A percentile compares a stretch with the other conserved stretches of the same genome.
Conservation (phyloP, 2,888 invertebrate genomes). For the Nemotelus nigrinus region DNA sequence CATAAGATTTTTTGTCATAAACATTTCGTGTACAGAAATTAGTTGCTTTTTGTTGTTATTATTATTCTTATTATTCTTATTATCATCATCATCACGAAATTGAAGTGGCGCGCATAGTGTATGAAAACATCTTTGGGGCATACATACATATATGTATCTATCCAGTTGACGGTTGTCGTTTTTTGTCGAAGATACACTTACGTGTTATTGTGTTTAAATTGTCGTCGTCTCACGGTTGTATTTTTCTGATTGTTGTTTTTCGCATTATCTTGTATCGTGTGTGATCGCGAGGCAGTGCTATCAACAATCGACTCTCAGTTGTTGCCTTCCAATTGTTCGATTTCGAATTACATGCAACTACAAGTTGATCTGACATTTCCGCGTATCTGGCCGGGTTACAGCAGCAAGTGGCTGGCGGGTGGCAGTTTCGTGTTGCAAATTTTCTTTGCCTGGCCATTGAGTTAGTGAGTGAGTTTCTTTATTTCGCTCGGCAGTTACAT, state of each 20-base stretch:
- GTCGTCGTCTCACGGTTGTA: constrained; percentile 9
- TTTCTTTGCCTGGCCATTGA: background rate
- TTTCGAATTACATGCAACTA: constrained; percentile 26
- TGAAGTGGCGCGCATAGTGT: background rate
- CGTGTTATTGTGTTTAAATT: background rate
- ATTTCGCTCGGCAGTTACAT: constrained; percentile 18
- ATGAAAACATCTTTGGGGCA: background rate
- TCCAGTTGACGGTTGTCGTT: background rate
- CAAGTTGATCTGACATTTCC: constrained; percentile 37
- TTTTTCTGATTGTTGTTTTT: constrained; percentile 9
- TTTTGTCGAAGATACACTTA: constrained; percentile 24
- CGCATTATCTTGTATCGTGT: constrained; percentile 23
- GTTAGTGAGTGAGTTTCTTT: background rate
- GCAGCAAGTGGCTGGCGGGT: background rate
- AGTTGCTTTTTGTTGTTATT: constrained; percentile 16
- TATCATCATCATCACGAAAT: constrained; percentile 13
- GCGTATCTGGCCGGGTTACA: constrained; percentile 1
- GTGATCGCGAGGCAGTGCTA: constrained; percentile 9
- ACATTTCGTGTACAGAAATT: constrained; percentile 33
- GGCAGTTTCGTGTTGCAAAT: background rate
- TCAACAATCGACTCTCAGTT: background rate
- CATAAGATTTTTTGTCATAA: constrained; percentile 27
- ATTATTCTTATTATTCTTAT: constrained; percentile 34
- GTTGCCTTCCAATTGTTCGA: constrained; percentile 21
- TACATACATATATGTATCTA: too few species aligned